These are phyloP conservation scores for Chauna torquata DNA, from an alignment of 2,113 vertebrate genomes.

Conservation along the genomic window DNA sequence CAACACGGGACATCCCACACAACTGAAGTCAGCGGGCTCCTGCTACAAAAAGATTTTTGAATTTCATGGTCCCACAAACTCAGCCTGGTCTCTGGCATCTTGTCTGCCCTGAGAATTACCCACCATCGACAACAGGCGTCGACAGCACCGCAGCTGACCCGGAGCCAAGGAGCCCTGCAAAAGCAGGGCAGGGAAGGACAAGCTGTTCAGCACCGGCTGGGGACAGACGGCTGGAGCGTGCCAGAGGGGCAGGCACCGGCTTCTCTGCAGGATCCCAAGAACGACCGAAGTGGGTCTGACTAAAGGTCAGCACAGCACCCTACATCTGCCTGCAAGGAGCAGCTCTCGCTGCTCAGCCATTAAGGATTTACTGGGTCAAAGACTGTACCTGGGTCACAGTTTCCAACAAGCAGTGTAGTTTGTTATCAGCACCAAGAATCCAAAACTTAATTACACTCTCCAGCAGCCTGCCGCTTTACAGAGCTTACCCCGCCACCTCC, in stretches of 20 bases:
- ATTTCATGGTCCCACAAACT: background rate
- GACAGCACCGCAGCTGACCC: background rate
- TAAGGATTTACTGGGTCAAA: background rate
- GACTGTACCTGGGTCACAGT: no score
- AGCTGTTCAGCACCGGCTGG: background rate
- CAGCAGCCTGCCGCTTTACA: background rate
- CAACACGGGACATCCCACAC: background rate
- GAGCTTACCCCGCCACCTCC: background rate
- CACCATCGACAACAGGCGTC: fast-evolving
- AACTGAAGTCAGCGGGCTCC: background rate
- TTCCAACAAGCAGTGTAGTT: background rate
- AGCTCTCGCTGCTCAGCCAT: background rate
- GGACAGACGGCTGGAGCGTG: fast-evolving
- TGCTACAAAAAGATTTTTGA: background rate
- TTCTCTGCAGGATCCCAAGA: background rate
- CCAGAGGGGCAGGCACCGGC: fast-evolving
- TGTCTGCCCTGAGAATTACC: background rate
- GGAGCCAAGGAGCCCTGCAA: fast-evolving
- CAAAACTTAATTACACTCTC: background rate
- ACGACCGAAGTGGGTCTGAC: fast-evolving
- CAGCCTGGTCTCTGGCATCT: background rate
- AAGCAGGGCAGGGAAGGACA: background rate
- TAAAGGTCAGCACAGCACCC: background rate
- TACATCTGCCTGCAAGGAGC: background rate
- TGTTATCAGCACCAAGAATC: background rate